Conservation (phyloP, 2,888 invertebrate genomes). For the Nemotelus nigrinus region DNA sequence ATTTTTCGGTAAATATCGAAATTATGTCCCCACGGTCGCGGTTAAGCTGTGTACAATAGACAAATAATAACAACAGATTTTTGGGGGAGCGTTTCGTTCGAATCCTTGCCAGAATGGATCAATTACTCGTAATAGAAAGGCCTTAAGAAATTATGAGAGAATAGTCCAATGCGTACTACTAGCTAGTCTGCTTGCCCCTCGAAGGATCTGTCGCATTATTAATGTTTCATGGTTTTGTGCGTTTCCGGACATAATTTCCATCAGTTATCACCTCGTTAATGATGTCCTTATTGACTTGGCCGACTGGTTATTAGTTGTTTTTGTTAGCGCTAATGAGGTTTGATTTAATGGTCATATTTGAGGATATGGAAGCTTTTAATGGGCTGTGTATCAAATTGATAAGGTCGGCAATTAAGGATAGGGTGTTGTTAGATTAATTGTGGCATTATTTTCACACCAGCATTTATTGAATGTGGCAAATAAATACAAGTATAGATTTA, state of each 20-base stretch:
- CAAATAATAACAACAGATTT: slow-evolving; percentile 22
- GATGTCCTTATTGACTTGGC: background rate
- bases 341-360: background rate
- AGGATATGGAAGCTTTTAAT: background rate
- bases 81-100: background rate
- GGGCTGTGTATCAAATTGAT: too few relatives aligned
- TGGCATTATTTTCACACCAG: too few relatives aligned
- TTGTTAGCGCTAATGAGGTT: background rate
- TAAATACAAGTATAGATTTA: too few relatives aligned
- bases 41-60: slow-evolving; percentile 37
- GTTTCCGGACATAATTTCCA: slow-evolving; percentile 9
- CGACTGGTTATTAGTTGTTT: background rate
- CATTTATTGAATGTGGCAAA: too few relatives aligned
- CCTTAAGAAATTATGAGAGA: background rate
- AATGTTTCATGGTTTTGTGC: slow-evolving; percentile 1
- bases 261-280: slow-evolving; percentile 37
- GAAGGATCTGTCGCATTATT: background rate
- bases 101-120: background rate
- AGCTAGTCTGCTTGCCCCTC: too few relatives aligned
- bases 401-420: too few relatives aligned
- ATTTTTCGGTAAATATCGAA: slow-evolving; percentile 31
- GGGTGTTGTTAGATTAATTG: too few relatives aligned
- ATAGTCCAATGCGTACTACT: background rate
- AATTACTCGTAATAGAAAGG: slow-evolving; percentile 13
- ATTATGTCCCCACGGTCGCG: slow-evolving; percentile 5